Percentiles rank a stretch among this genome's conserved stretches.
These are phyloP conservation scores for Steromphala cineraria DNA, from an alignment of 2,888 invertebrate genomes.

Conservation along the genomic window DNA sequence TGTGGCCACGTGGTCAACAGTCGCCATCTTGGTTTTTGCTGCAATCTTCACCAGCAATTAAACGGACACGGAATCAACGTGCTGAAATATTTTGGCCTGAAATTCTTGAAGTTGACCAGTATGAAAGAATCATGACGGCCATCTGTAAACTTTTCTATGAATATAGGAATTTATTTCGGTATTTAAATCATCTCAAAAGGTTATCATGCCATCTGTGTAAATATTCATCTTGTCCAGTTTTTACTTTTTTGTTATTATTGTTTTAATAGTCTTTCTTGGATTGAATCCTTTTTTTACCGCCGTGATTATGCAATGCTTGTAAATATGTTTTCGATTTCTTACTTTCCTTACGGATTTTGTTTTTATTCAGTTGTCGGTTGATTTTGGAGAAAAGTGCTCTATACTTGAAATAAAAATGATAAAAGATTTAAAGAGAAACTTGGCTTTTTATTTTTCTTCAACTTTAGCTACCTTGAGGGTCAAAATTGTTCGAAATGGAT, in stretches of 20 bases:
- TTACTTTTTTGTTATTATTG: no score
- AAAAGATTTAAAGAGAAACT: no score
- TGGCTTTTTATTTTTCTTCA: no score
- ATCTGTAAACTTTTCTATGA: neutral
- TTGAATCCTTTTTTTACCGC: neutral
- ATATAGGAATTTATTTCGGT: neutral
- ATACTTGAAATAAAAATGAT: no score
- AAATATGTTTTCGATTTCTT: neutral
- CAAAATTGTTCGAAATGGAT: no score
- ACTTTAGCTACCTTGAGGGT: no score
- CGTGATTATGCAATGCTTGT: neutral
- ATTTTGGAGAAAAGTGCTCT: no score
- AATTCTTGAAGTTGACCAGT: neutral
- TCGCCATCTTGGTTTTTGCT: neutral
- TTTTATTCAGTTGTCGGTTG: no score
- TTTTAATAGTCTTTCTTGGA: neutral
- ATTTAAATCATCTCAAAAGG: no score
- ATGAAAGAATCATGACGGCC: constrained; percentile 4
- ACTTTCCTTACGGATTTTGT: no score
- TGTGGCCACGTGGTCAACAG: constrained; percentile 2
- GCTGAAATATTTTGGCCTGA: neutral
- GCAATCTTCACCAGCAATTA: neutral
- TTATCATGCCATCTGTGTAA: no score
- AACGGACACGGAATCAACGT: neutral
- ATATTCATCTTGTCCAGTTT: no score